Evolutionary conservation across 2,113 vertebrate species (phyloP).

Genomic region (Drymodes brunneopygia): DNA sequence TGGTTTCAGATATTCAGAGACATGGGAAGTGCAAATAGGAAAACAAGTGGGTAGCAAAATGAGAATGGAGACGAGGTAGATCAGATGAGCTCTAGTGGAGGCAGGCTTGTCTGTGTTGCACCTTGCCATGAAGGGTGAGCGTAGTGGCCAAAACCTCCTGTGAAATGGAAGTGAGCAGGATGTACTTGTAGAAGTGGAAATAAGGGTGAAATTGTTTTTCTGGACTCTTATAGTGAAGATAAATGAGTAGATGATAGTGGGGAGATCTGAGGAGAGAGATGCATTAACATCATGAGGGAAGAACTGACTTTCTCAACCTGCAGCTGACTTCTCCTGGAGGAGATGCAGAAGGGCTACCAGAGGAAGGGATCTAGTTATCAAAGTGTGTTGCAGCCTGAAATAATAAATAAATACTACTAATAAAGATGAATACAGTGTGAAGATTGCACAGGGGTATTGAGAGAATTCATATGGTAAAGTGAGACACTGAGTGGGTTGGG

Average conservation of each 20-base stretch:
- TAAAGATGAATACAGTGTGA: not conserved
- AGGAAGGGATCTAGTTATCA: not conserved
- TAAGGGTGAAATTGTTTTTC: not conserved
- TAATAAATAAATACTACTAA: not conserved
- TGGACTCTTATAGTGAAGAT: not conserved
- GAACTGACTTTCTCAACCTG: not conserved
- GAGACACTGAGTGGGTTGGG: not conserved
- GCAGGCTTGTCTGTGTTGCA: not conserved
- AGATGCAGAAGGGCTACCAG: not conserved
- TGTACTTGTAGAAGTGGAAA: not conserved
- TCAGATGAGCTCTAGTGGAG: not conserved
- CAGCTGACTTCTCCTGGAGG: not conserved
- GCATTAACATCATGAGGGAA: not conserved
- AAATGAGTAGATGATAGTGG: not conserved
- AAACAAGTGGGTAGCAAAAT: not conserved
- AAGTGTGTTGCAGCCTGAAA: not conserved
- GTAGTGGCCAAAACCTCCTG: not conserved
- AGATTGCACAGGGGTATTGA: not conserved
- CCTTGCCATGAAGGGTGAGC: not conserved
- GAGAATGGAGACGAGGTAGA: not conserved
- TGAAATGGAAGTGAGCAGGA: not conserved
- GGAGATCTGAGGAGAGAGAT: not conserved
- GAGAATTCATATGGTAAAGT: not conserved
- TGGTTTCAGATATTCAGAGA: not conserved
- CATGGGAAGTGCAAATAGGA: not conserved